These are phyloP conservation scores for Sweltsa coloradensis DNA, from an alignment of 1,140 invertebrate species.

Conservation along the genomic window DNA sequence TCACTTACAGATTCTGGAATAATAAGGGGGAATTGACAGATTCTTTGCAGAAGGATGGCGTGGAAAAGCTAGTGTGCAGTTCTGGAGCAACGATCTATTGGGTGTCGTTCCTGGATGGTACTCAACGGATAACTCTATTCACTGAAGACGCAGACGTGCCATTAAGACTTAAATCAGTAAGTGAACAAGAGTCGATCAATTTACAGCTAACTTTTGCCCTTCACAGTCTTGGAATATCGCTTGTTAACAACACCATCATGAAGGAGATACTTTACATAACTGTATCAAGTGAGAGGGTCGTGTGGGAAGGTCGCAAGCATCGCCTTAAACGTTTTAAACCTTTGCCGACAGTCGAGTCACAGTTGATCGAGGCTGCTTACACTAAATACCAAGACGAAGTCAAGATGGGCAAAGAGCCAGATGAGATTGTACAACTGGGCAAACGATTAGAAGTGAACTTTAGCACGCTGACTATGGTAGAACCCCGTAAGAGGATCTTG, in stretches of 20 bases:
- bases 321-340: conserved; percentile 57
- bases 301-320: conserved; percentile 79
- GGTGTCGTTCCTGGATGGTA: conserved; percentile 87
- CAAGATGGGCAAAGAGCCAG: no score
- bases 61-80: conserved; percentile 32
- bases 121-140: conserved; percentile 83
- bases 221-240: conserved; percentile 81
- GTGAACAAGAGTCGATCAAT: conserved; percentile 55
- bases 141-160: conserved; percentile 64
- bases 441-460: conserved; percentile 80
- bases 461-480: conserved; percentile 48
- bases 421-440: no score
- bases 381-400: no score
- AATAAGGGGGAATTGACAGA: no score
- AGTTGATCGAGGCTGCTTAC: conserved; percentile 61
- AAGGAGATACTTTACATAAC: conserved; percentile 82
- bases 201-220: conserved; percentile 68
- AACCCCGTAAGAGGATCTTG: conserved; percentile 56
- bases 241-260: conserved; percentile 74
- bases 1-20: no score
- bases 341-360: conserved; percentile 48
- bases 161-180: conserved; percentile 57
- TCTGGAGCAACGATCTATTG: conserved; percentile 45
- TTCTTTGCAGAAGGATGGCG: conserved; percentile 42
- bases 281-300: conserved; percentile 83